Conservation (phyloP, 2,113 vertebrate species). For the Forbesichthys papilliferus region DNA sequence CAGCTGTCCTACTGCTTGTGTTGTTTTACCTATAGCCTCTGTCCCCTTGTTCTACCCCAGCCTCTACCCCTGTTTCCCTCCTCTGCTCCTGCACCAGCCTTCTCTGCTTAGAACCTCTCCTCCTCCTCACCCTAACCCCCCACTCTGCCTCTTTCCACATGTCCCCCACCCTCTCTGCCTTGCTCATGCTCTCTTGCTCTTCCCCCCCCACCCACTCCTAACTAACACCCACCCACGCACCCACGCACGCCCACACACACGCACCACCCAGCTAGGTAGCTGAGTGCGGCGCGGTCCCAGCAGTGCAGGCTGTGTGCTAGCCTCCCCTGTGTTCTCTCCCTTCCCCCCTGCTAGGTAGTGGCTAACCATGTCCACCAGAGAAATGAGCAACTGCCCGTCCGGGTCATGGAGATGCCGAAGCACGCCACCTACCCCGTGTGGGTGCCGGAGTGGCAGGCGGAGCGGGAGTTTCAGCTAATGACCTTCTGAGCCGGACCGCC, state of each 20-base stretch:
- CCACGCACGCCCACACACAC: background rate
- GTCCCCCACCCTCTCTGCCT: constrained; percentile 28
- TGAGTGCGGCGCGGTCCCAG: constrained; percentile 63
- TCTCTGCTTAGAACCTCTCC: constrained; percentile 45
- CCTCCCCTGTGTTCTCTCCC: constrained; percentile 79
- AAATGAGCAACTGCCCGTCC: constrained; percentile 77
- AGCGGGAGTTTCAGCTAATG: constrained; percentile 85
- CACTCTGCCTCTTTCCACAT: background rate
- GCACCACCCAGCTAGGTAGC: constrained; percentile 58
- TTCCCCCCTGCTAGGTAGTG: constrained; percentile 83
- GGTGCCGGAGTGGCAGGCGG: constrained; percentile 82
- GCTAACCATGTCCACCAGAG: constrained; percentile 82
- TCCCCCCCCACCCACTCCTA: constrained; percentile 13
- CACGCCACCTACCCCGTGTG: constrained; percentile 84
- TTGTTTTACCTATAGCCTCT: constrained; percentile 67
- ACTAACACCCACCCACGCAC: constrained; percentile 29
- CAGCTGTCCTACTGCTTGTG: constrained; percentile 48
- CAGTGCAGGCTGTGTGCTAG: constrained; percentile 79
- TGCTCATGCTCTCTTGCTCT: constrained; percentile 14
- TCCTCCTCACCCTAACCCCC: background rate
- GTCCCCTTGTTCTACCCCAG: constrained; percentile 46
- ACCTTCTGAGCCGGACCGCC: constrained; percentile 79
- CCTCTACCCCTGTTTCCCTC: constrained; percentile 30
- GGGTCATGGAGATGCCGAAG: constrained; percentile 82
- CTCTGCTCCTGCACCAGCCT: constrained; percentile 41